Evolutionary conservation across 2,888 invertebrate species (phyloP).

Genomic region (Stenchaetothrips biformis): DNA sequence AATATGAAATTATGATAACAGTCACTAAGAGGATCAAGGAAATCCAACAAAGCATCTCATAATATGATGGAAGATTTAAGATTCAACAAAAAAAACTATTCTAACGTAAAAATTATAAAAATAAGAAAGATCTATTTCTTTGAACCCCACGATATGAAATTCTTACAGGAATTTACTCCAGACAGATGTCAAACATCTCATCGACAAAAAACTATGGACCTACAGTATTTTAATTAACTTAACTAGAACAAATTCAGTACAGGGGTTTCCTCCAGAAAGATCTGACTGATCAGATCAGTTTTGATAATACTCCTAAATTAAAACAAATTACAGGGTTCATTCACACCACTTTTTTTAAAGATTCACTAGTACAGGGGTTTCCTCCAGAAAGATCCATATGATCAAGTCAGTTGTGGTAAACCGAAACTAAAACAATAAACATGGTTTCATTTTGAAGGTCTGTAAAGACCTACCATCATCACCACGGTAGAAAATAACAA

Average conservation of each 20-base stretch:
- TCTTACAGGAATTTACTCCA: not conserved
- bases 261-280: not conserved
- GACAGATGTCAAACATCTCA: not conserved
- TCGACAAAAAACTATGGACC: not conserved
- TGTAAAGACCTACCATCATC: not conserved
- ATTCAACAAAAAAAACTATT: too few relatives aligned
- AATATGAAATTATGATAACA: too few relatives aligned
- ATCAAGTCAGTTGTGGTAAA: not conserved
- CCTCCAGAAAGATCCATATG: not conserved
- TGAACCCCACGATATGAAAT: not conserved
- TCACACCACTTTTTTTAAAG: not conserved
- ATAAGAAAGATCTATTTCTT: too few relatives aligned
- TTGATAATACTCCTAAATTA: not conserved
- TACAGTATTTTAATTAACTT: not conserved
- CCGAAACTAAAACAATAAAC: not conserved
- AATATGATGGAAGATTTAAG: too few relatives aligned
- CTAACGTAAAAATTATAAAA: too few relatives aligned
- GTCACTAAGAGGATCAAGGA: too few relatives aligned
- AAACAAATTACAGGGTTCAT: not conserved
- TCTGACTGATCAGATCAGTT: not conserved
- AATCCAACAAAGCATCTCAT: too few relatives aligned
- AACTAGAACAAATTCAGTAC: not conserved
- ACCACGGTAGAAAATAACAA: not conserved
- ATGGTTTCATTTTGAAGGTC: not conserved
- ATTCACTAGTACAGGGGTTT: not conserved